Evolutionary conservation across 2,888 invertebrate genomes (phyloP).

Genomic region (Meandrusa payeni): DNA sequence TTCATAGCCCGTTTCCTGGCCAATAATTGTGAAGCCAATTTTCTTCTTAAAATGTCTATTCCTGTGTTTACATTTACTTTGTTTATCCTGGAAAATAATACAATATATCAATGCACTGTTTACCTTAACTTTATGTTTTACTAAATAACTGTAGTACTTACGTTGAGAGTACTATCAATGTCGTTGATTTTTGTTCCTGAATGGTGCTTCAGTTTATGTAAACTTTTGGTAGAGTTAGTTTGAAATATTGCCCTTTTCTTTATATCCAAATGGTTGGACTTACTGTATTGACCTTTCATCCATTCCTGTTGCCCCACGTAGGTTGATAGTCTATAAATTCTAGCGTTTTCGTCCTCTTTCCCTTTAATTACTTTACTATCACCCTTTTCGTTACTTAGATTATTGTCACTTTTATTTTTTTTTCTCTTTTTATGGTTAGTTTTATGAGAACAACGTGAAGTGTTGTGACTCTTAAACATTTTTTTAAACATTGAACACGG

Average conservation of each 20-base stretch:
- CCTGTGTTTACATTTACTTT: constrained; percentile 8
- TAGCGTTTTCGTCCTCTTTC: constrained; percentile 35
- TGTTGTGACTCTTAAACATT: constrained; percentile 25
- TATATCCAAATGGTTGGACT: constrained; percentile 9
- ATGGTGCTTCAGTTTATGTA: constrained; percentile 16
- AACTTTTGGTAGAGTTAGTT: constrained; percentile 9
- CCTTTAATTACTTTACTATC: constrained; percentile 17
- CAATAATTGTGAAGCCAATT: neutral
- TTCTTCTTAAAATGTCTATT: neutral
- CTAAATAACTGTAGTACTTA: no score
- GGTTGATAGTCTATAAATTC: constrained; percentile 42
- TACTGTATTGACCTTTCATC: constrained; percentile 27
- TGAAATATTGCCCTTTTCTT: constrained; percentile 10
- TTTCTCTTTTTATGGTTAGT: constrained; percentile 50
- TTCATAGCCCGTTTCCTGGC: neutral
- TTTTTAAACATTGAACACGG: constrained; percentile 19
- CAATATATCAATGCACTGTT: neutral
- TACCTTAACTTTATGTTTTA: no score
- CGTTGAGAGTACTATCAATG: no score
- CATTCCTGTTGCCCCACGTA: constrained; percentile 45
- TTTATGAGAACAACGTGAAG: constrained; percentile 28
- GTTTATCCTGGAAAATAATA: constrained; percentile 2
- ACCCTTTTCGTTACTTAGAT: neutral
- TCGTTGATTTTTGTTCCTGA: constrained; percentile 4
- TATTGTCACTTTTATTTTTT: constrained; percentile 33